Evolutionary conservation across 2,888 invertebrate species (phyloP).

Genomic region (Chymomyza amoena): DNA sequence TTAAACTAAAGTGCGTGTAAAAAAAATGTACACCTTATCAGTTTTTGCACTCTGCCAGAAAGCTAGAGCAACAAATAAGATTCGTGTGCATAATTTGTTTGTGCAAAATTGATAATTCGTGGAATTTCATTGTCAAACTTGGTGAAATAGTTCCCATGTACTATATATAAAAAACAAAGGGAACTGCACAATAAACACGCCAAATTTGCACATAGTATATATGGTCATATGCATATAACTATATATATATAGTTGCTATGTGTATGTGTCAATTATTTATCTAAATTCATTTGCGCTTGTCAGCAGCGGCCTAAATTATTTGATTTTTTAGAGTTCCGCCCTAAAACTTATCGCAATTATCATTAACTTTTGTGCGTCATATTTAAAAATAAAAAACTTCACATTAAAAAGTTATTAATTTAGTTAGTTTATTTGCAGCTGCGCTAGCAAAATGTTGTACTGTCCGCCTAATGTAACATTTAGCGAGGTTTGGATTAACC

Average conservation of each 20-base stretch:
- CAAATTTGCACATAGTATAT: background rate
- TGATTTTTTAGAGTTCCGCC: too few relatives aligned
- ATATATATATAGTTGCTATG: background rate
- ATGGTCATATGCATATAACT: background rate
- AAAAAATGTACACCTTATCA: conserved; percentile 27
- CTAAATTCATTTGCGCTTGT: too few relatives aligned
- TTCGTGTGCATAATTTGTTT: background rate
- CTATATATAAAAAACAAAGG: background rate
- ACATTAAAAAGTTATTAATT: background rate
- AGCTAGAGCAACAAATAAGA: background rate
- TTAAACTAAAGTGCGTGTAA: background rate
- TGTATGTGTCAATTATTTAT: too few relatives aligned
- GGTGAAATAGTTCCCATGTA: background rate
- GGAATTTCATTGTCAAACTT: background rate
- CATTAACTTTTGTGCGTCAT: too few relatives aligned
- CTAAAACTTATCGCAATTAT: too few relatives aligned
- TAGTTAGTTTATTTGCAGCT: background rate
- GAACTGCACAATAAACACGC: background rate
- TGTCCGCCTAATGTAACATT: conserved; percentile 91
- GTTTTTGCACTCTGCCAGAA: conserved; percentile 32
- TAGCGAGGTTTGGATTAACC: conserved; percentile 81
- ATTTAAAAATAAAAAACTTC: background rate
- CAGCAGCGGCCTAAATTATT: too few relatives aligned
- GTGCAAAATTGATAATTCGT: background rate
- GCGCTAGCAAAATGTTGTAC: conserved; percentile 81